Evolutionary conservation across 2,888 invertebrate species (phyloP).

Genomic region (Hyalella azteca): DNA sequence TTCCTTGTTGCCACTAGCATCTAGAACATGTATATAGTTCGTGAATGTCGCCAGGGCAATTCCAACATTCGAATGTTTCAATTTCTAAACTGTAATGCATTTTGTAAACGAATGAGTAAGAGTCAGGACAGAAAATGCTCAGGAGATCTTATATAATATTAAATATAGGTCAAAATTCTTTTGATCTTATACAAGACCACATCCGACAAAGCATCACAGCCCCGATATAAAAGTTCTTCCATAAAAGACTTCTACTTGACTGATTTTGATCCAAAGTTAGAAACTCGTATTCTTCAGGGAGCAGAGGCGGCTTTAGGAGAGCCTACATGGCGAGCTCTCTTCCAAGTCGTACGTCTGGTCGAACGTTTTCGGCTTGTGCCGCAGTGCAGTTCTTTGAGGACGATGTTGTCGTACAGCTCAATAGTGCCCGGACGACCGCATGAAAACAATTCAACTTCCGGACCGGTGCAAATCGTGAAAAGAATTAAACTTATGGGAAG

Average conservation of each 20-base stretch:
- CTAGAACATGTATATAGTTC: too few relatives aligned
- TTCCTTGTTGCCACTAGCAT: too few relatives aligned
- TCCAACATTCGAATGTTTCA: too few relatives aligned
- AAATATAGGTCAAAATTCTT: too few relatives aligned
- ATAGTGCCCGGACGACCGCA: background rate
- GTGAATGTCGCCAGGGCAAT: too few relatives aligned
- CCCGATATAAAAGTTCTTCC: background rate
- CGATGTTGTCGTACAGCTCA: slow-evolving; percentile 28
- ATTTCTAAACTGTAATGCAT: too few relatives aligned
- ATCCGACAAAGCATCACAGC: background rate
- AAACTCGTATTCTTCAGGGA: background rate
- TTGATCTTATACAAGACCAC: background rate
- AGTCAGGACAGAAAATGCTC: too few relatives aligned
- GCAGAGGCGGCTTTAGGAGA: background rate
- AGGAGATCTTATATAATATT: too few relatives aligned
- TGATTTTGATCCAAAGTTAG: background rate
- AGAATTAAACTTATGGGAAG: too few relatives aligned
- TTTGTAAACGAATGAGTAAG: too few relatives aligned
- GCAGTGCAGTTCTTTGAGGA: slow-evolving; percentile 30
- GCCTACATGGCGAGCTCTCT: background rate
- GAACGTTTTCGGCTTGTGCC: slow-evolving; percentile 24
- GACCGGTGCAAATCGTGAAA: too few relatives aligned
- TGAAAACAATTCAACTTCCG: too few relatives aligned
- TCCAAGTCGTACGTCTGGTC: slow-evolving; percentile 32
- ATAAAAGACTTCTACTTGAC: background rate